Base-by-base conservation (phyloP, 64 coral and sea anemone species). In the Exaiptasia diaphana region DNA sequence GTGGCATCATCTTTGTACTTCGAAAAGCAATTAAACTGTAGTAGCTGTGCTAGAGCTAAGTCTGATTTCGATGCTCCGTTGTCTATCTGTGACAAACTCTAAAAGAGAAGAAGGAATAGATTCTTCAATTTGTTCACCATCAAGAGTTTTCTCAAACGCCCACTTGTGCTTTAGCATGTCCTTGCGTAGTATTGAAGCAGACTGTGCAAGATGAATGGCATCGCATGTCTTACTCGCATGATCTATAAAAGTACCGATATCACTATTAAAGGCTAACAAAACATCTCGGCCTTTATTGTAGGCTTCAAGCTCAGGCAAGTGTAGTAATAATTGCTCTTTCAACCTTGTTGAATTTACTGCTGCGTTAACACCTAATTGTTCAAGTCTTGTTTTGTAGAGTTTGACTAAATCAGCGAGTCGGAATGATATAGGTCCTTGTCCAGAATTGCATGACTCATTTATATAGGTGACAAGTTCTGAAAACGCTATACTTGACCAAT, bases 401-500 rank as follows among this genome's bases (percentile, higher is more conserved):
- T 28, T 24, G 12, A 68, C 38, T 44, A 82, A 36, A 68, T 82
- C 78, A 23, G 60, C 78, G 21, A 82, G 78, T 35, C 63, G 55
- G 42, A 82, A 82, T 82, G 53, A 67, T 38, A 35, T 37, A 23
- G 76, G 76, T 38, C 76, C 37, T 25, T 33, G 24, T 50, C 28
- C 22, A 37, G 76, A 79, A 79, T 73, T 86, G 57, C 54, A 46
- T 17, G 83, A 41, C 41, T 86, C 83, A 76, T 50, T 73, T 55
- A 86, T 86, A 10, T 75, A 86, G 10, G 68, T 86, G 25, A 86
- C 56, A 46, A 86, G 83, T 67, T 86, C 83, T n/a, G 83, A 86
- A 75, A 75, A 86, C 4, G 83, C 83, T 43, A 75, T 86, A 41
- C 50, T 42, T 23, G 12, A 61, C 30, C 26, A 4, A 45, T 45